Evolutionary conservation across 2,797 vertebrate genomes (phyloP).

Genomic region (Mastacembelus armatus): DNA sequence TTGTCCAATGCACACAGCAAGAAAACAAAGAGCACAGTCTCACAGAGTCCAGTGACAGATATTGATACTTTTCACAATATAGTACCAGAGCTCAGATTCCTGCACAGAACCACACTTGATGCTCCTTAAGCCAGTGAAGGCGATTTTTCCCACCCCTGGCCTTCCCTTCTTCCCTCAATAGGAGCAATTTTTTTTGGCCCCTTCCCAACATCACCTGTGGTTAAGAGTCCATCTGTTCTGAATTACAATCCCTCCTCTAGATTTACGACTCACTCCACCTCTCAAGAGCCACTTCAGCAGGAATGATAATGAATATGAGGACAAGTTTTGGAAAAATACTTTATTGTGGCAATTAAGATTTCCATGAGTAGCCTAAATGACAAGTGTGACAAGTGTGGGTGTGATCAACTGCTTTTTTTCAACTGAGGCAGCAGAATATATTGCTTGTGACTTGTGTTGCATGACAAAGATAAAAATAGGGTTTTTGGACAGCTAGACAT

Average conservation of each 20-base stretch:
- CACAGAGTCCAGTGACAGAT: conserved; percentile 53
- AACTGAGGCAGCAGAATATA: conserved; percentile 52
- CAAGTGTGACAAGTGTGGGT: conserved; percentile 67
- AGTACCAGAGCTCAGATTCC: conserved; percentile 64
- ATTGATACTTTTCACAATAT: conserved; percentile 57
- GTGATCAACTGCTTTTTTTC: conserved; percentile 44
- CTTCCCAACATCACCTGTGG: conserved; percentile 83
- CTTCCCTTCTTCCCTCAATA: conserved; percentile 39
- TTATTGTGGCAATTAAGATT: conserved; percentile 81
- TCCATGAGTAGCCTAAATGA: conserved; percentile 72
- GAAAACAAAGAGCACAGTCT: conserved; percentile 58
- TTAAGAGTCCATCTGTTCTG: conserved; percentile 84
- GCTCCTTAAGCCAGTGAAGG: conserved; percentile 40
- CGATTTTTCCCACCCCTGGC: conserved; percentile 38
- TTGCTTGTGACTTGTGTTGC: conserved; percentile 64
- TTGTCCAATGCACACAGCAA: conserved; percentile 19
- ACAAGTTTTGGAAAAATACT: conserved; percentile 80
- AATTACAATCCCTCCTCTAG: conserved; percentile 78
- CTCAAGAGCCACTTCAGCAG: conserved; percentile 71
- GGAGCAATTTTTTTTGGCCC: conserved; percentile 64
- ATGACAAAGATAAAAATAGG: conserved; percentile 74
- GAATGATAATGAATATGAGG: conserved; percentile 85
- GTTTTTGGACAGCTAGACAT: conserved; percentile 60
- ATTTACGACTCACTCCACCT: conserved; percentile 77
- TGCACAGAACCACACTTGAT: conserved; percentile 58